Percentiles rank a stretch among this genome's conserved stretches.
Evolutionary conservation across 2,888 invertebrate genomes (phyloP).

Genomic region (Trissolcus brochymenae): DNA sequence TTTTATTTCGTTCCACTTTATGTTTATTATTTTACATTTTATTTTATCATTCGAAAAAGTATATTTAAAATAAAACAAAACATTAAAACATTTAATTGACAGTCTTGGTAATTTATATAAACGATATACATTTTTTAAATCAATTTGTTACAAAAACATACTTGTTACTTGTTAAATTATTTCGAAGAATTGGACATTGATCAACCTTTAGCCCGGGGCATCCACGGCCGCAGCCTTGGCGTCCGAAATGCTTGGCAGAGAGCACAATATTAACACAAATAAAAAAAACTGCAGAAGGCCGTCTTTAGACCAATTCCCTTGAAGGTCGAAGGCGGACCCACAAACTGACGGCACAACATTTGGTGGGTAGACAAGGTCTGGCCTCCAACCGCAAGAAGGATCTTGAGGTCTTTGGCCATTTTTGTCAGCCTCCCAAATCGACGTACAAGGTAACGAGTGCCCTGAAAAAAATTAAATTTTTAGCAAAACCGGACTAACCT

Average conservation of each 20-base stretch:
- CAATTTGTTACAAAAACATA: neutral
- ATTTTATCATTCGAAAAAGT: too few species aligned
- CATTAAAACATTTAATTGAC: too few species aligned
- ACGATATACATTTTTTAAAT: neutral
- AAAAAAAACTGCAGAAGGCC: conserved; percentile 65
- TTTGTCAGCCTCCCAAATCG: conserved; percentile 57
- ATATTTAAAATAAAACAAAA: too few species aligned
- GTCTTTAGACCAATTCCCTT: conserved; percentile 64
- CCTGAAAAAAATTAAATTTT: conserved; percentile 48
- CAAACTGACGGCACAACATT: conserved; percentile 62
- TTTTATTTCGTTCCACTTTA: too few species aligned
- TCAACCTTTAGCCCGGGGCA: conserved; percentile 36
- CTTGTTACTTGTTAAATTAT: neutral
- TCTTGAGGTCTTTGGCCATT: conserved; percentile 65
- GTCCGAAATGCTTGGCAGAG: conserved; percentile 63
- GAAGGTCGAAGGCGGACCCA: conserved; percentile 71
- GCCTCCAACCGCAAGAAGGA: conserved; percentile 67
- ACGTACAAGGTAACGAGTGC: conserved; percentile 43
- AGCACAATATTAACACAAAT: conserved; percentile 64
- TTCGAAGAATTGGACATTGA: conserved; percentile 26
- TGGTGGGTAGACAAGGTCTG: conserved; percentile 64
- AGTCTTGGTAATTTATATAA: neutral
- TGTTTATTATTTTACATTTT: too few species aligned
- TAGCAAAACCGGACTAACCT: conserved; percentile 43
- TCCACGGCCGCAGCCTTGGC: conserved; percentile 52